Evolutionary conservation across 2,113 vertebrate genomes (phyloP).

Genomic region (Mastomys natalensis): DNA sequence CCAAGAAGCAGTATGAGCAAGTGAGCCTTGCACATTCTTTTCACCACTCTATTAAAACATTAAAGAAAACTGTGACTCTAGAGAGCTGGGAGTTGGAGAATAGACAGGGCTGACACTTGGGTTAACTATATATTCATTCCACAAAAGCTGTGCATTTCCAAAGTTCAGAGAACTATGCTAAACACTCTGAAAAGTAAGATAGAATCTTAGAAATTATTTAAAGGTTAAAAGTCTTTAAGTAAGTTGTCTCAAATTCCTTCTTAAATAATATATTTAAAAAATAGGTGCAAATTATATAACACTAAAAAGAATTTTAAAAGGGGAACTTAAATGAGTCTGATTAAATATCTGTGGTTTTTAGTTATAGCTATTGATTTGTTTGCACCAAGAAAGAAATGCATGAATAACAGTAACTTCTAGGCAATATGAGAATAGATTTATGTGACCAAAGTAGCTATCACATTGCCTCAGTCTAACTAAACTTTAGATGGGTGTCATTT

Average conservation of each 20-base stretch:
- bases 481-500: neutral
- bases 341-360: neutral
- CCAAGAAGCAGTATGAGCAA: neutral
- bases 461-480: neutral
- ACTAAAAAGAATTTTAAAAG: neutral
- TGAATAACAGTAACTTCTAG: neutral
- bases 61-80: conserved; percentile 23
- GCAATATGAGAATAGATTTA: neutral
- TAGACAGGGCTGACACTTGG: neutral
- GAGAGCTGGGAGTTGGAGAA: neutral
- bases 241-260: conserved; percentile 1
- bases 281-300: neutral
- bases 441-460: neutral
- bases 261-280: conserved; percentile 2
- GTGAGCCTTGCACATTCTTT: neutral
- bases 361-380: neutral
- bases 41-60: neutral
- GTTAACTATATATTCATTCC: conserved; percentile 2
- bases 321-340: neutral
- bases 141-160: neutral
- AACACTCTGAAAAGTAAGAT: neutral
- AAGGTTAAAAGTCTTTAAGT: conserved; percentile 39
- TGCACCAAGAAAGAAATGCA: neutral
- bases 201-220: conserved; percentile 38
- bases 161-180: conserved; percentile 36